Percentiles rank a stretch among this genome's conserved stretches.
Evolutionary conservation across 1,140 invertebrate species (phyloP).

Genomic region (Eupristina koningsbergeri): DNA sequence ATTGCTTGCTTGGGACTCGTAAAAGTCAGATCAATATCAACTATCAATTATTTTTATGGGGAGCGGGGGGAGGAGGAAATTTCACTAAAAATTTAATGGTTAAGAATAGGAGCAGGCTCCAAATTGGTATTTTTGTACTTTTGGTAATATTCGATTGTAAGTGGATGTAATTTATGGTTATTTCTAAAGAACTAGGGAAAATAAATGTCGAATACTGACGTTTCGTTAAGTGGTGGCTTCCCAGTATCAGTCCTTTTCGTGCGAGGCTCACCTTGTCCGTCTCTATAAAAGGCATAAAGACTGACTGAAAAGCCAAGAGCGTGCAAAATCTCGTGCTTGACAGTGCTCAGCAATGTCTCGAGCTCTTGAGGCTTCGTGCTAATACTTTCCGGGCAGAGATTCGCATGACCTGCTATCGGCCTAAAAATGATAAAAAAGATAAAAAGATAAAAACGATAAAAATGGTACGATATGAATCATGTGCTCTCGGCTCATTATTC

Average conservation of each 20-base stretch:
- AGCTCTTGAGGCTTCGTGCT: conserved; percentile 94
- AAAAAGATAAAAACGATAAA: background rate
- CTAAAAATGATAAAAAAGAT: conserved; percentile 71
- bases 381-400: conserved; percentile 96
- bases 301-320: conserved; percentile 96
- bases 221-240: conserved; percentile 90
- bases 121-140: no score
- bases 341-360: conserved; percentile 93
- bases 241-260: conserved; percentile 88
- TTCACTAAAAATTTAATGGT: no score
- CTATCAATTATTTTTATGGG: no score
- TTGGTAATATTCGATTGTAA: no score
- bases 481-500: no score
- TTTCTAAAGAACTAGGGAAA: background rate
- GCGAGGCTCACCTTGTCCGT: conserved; percentile 87
- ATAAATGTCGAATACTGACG: conserved; percentile 76
- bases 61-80: no score
- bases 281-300: conserved; percentile 94
- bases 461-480: no score
- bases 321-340: conserved; percentile 99
- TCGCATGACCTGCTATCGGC: conserved; percentile 98
- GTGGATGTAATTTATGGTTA: no score
- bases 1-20: no score
- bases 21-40: no score
- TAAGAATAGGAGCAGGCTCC: no score